These are phyloP conservation scores for Mionectes olivaceus DNA, from an alignment of 2,797 vertebrate genomes.

Conservation along the genomic window DNA sequence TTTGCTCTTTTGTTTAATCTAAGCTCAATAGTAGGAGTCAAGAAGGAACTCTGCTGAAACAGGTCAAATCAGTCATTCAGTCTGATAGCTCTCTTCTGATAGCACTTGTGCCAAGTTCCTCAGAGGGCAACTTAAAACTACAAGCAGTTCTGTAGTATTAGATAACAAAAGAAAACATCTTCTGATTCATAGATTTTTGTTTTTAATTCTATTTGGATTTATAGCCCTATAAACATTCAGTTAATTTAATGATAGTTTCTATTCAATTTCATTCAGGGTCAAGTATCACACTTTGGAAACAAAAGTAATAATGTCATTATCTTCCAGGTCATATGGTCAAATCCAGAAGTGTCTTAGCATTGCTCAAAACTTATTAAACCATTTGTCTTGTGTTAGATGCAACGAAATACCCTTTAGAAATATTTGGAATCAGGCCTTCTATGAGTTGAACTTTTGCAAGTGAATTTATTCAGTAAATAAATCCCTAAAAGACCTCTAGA, in stretches of 20 bases:
- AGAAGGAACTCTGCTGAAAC: background rate
- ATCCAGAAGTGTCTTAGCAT: background rate
- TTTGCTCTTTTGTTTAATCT: constrained; percentile 27
- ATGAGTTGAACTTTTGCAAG: background rate
- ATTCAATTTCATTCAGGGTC: background rate
- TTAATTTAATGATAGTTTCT: background rate
- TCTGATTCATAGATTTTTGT: background rate
- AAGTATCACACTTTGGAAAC: background rate
- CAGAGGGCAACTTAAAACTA: background rate
- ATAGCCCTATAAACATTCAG: background rate
- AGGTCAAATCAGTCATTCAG: background rate
- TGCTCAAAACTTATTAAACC: constrained; percentile 41
- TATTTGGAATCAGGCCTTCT: background rate
- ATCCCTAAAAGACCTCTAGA: background rate
- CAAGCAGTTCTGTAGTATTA: background rate
- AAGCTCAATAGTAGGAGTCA: background rate
- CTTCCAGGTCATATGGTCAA: background rate
- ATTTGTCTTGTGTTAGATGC: background rate
- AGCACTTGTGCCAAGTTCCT: background rate
- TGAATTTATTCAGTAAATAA: constrained; percentile 38
- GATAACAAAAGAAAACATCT: background rate
- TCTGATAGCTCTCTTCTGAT: background rate
- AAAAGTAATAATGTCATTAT: background rate
- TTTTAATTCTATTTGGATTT: background rate
- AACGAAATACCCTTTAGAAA: background rate